Evolutionary conservation across 2,888 invertebrate species (phyloP).

Genomic region (Brachypalpus laphriformis): DNA sequence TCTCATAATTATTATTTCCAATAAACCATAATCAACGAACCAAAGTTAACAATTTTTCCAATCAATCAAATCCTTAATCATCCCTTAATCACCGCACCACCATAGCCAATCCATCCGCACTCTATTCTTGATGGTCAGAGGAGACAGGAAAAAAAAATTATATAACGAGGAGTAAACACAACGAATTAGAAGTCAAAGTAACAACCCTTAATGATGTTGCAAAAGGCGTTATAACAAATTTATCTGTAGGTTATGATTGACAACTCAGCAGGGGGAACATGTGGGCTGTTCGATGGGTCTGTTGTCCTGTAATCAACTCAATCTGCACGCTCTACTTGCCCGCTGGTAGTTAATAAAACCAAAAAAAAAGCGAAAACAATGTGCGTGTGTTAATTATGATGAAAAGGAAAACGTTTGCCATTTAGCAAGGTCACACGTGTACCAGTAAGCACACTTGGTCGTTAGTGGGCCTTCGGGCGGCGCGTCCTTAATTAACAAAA

Average conservation of each 20-base stretch:
- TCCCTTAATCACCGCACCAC: slow-evolving; percentile 25
- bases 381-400: slow-evolving; percentile 56
- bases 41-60: slow-evolving; percentile 76
- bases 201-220: slow-evolving; percentile 55
- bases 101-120: not conserved
- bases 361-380: slow-evolving; percentile 9
- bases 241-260: slow-evolving; percentile 50
- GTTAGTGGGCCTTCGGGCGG: not conserved
- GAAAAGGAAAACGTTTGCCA: slow-evolving; percentile 28
- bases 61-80: slow-evolving; percentile 79
- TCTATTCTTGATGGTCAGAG: slow-evolving; percentile 15
- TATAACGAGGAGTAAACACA: slow-evolving; percentile 28
- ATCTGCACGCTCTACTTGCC: slow-evolving; percentile 33
- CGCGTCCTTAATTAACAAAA: slow-evolving; percentile 33
- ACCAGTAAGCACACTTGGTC: not conserved
- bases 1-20: slow-evolving; percentile 59
- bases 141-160: not conserved
- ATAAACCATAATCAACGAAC: slow-evolving; percentile 51
- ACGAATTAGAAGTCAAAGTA: slow-evolving; percentile 54
- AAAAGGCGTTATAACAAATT: slow-evolving; percentile 43
- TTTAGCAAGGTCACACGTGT: slow-evolving; percentile 52
- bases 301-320: slow-evolving; percentile 22
- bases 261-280: not conserved
- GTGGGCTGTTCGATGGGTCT: not conserved
- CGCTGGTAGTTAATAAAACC: slow-evolving; percentile 4